Conservation (phyloP, 2,888 invertebrate genomes). For the Brachypalpus laphriformis region DNA sequence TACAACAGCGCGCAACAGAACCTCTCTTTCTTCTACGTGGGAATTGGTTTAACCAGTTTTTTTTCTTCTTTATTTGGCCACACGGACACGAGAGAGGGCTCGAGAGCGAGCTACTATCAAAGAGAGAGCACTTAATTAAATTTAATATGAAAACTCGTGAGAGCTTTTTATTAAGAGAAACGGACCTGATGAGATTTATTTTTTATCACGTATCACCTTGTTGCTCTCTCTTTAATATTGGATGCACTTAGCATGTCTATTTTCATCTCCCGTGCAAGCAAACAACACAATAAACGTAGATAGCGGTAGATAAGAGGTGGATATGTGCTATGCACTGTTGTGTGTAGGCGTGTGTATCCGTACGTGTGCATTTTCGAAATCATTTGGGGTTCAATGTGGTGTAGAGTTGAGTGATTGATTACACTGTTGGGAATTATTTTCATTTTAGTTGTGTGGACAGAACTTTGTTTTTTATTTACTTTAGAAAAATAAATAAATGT, state of each 20-base stretch:
- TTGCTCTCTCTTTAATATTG: not conserved
- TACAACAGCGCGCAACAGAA: slow-evolving; percentile 64
- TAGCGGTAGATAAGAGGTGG: slow-evolving; percentile 2
- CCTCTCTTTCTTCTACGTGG: slow-evolving; percentile 51
- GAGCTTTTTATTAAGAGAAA: slow-evolving; percentile 23
- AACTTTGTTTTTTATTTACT: not conserved
- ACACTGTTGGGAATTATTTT: slow-evolving; percentile 17
- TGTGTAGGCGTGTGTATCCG: not conserved
- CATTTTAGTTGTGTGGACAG: not conserved
- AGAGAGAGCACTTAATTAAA: not conserved
- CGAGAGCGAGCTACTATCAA: not conserved
- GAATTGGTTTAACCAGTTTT: slow-evolving; percentile 58
- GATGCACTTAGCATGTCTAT: not conserved
- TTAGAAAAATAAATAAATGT: not conserved
- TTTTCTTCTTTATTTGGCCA: slow-evolving; percentile 11
- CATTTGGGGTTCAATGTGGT: slow-evolving; percentile 15
- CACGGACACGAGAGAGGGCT: slow-evolving; percentile 4
- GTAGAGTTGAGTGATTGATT: slow-evolving; percentile 42
- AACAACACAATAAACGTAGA: not conserved
- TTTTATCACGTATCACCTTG: not conserved
- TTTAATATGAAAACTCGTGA: not conserved
- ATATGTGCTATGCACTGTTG: not conserved
- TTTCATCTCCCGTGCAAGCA: not conserved
- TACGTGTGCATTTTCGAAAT: slow-evolving; percentile 21
- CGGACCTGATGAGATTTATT: not conserved